These are phyloP conservation scores for Pissodes strobi DNA, from an alignment of 1,140 invertebrate species.

Conservation along the genomic window DNA sequence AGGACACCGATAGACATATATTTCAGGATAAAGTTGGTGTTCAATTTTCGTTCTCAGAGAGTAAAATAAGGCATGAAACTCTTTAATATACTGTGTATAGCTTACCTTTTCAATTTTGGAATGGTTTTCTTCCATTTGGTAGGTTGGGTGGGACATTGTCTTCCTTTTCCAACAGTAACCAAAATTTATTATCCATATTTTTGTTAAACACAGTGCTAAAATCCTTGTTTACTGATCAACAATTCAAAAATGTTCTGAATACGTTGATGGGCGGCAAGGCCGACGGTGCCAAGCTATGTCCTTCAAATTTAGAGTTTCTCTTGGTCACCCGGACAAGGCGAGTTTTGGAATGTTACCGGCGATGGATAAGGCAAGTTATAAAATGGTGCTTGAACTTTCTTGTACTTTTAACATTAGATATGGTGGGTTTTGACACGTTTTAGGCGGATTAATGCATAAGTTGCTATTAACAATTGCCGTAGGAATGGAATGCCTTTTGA, in stretches of 20 bases:
- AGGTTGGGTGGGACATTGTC: background rate
- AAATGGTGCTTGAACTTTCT: background rate
- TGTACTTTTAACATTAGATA: background rate
- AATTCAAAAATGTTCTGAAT: background rate
- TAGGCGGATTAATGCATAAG: no score
- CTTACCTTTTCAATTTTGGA: background rate
- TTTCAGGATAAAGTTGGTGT: background rate
- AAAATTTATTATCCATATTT: background rate
- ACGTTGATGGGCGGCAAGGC: background rate
- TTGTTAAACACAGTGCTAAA: background rate
- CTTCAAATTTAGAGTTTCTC: background rate
- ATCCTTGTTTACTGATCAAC: background rate
- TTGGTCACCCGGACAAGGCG: background rate
- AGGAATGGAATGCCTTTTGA: no score
- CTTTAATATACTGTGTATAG: background rate
- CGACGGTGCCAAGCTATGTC: background rate
- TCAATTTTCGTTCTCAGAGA: background rate
- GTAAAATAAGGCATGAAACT: background rate
- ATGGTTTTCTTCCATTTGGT: background rate
- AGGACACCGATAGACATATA: background rate
- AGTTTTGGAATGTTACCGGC: background rate
- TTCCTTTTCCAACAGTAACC: background rate
- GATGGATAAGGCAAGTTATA: background rate
- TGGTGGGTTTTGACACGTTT: no score
- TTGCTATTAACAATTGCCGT: no score